Conservation (phyloP, 1,140 invertebrate species). For the Archivesica marissinica region DNA sequence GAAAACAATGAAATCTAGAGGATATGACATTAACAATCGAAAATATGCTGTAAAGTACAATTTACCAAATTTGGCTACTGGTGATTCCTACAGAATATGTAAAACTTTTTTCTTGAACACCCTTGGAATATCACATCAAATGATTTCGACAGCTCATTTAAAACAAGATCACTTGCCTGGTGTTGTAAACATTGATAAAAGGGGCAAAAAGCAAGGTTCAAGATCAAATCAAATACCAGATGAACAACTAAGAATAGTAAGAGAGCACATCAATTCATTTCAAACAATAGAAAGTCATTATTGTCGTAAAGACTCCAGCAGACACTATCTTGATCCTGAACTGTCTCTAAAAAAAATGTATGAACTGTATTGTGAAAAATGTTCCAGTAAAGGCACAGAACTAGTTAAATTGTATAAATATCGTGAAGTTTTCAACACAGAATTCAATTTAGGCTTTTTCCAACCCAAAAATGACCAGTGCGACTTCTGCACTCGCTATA, state of each 20-base stretch:
- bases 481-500: slow-evolving; percentile 8
- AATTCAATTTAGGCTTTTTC: slow-evolving; percentile 30
- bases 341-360: slow-evolving; percentile 29
- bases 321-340: slow-evolving; percentile 26
- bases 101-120: background rate
- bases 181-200: background rate
- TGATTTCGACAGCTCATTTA: background rate
- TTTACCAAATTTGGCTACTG: background rate
- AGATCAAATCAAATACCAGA: background rate
- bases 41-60: background rate
- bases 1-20: background rate
- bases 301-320: slow-evolving; percentile 30
- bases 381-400: background rate
- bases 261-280: slow-evolving; percentile 13
- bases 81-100: background rate
- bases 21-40: background rate
- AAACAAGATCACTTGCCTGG: background rate
- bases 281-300: slow-evolving; percentile 19
- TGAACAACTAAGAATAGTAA: background rate
- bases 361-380: background rate
- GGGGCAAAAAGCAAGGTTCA: background rate
- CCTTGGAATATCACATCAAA: background rate
- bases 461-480: slow-evolving; percentile 42
- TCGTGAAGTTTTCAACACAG: background rate
- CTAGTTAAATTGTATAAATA: slow-evolving; percentile 16